These are phyloP conservation scores for Asteroscopus sphinx DNA, from an alignment of 2,888 invertebrate genomes.

Conservation along the genomic window DNA sequence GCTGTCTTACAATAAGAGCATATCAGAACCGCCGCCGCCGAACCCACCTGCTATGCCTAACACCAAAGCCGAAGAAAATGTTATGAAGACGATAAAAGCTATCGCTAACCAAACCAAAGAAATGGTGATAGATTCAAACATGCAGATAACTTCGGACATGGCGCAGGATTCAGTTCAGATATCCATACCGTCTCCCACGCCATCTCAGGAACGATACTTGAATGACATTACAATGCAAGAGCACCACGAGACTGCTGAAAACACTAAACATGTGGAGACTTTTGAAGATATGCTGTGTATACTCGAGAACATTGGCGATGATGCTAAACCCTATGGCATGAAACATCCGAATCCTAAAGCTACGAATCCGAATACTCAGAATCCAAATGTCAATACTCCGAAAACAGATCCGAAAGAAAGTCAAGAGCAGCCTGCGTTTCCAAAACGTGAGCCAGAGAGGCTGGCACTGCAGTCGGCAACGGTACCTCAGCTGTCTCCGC, in stretches of 20 bases:
- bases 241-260: slow-evolving; percentile 87
- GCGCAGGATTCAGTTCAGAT: slow-evolving; percentile 91
- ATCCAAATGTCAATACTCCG: slow-evolving; percentile 60
- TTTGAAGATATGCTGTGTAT: slow-evolving; percentile 93
- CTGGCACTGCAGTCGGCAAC: slow-evolving; percentile 85
- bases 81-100: slow-evolving; percentile 88
- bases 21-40: slow-evolving; percentile 67
- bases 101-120: slow-evolving; percentile 89
- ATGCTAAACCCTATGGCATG: slow-evolving; percentile 74
- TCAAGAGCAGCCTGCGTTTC: slow-evolving; percentile 70
- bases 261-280: slow-evolving; percentile 90
- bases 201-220: slow-evolving; percentile 91
- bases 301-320: slow-evolving; percentile 91
- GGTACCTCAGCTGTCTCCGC: slow-evolving; percentile 92
- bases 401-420: slow-evolving; percentile 71
- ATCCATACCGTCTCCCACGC: slow-evolving; percentile 91
- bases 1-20: slow-evolving; percentile 75
- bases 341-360: slow-evolving; percentile 69
- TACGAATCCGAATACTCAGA: slow-evolving; percentile 59
- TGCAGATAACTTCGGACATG: slow-evolving; percentile 88
- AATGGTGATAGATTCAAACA: slow-evolving; percentile 89
- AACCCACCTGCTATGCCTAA: slow-evolving; percentile 63
- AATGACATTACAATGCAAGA: slow-evolving; percentile 91
- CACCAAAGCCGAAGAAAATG: slow-evolving; percentile 75
- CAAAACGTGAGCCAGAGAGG: slow-evolving; percentile 77